Evolutionary conservation across 2,888 invertebrate species (phyloP), one percentile per base, ranked within the genome.

Genomic region (Pollenia labialis): DNA sequence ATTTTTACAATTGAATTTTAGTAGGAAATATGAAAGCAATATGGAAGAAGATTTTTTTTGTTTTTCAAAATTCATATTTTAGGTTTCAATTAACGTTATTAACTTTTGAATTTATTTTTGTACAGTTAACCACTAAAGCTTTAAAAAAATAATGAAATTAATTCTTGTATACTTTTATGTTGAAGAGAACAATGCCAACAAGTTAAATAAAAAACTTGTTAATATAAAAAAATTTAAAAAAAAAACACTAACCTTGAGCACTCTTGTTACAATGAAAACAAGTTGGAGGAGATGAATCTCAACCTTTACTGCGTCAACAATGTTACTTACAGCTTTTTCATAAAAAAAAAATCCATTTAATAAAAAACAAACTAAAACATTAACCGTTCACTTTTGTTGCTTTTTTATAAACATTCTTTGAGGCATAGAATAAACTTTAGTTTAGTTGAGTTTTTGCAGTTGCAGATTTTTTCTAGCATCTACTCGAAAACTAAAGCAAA

Each of bases 171-270:
- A 50, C 52, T 69, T 69, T 32, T 56, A 18, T 62, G n/a, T 64
- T 56, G 48, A 48, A 64, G 48, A 81, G n/a, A 66, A 74, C 72
- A 81, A 66, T 72, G 72, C 48, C 64, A 81, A 56, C 54, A 72
- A 72, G 62, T 81, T 69, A 64, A 60, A 80, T 71, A 80, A 62
- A 18, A 46, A 71, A 62, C 40, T 62, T 16, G 32, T 32, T 32
- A 32, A 32, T 32, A 32, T 6, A 52, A 44, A 12, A 8, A 54
- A n/a, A 46, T 16, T 66, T 44, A 54, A 9, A 50, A 60, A 48
- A 14, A 68, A 10, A 44, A 32, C 74, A 86, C 80, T 87, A 87
- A 84, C 87, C 87, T 84, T 87, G 83, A 87, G 87, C 54, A 81
- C 76, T 74, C 81, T 87, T 84, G 52, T 68, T 74, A 79, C 84